Evolutionary conservation across 35 echinoderm and acorn worm genomes (phyloP), one percentile per base, ranked within the genome.

Genomic region (Eucidaris tribuloides): DNA sequence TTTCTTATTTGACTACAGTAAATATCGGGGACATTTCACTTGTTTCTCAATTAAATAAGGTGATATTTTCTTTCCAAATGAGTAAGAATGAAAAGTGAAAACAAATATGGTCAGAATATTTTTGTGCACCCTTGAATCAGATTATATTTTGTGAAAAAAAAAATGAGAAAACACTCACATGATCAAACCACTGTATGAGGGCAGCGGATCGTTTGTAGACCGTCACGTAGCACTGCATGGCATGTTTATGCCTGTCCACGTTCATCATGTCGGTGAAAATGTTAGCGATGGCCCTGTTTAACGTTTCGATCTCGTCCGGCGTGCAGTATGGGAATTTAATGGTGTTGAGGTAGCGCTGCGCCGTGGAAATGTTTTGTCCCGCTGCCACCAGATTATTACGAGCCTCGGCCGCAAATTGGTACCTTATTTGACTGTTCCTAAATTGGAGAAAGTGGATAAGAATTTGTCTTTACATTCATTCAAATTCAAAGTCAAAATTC

Each of bases 251-350:
- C 62, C 96, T 66, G 34, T 99, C 90, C 25, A 79, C 24, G 7
- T 80, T 70, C 45, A 88, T 78, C 59, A 99, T 66, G 38, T 99
- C 96, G n/a, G 83, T 93, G 80, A 90, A 99, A 38, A 99, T 93
- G 44, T 93, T 81, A 2, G 77, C 45, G 22, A 90, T 76, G 22
- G 96, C 96, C 17, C 58, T 86, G 55, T 84, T 93, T 5, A 99
- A 55, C 1, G 90, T 93, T 36, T 82, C 59, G 1, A 99, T 71
- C 39, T 99, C 96, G 11, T 86, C 79, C 40, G 77, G 62, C 42
- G 90, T 93, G 74, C 91, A 99, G 79, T 97, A 97, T 6, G 96
- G 96, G 63, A 99, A 99, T 34, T 82, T 92, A 48, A 99, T 99
- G 46, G 86, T 93, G 62, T 80, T 89, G 23, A 99, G 79, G 82